Conservation (phyloP, 2,888 invertebrate genomes). For the Hyalella azteca region DNA sequence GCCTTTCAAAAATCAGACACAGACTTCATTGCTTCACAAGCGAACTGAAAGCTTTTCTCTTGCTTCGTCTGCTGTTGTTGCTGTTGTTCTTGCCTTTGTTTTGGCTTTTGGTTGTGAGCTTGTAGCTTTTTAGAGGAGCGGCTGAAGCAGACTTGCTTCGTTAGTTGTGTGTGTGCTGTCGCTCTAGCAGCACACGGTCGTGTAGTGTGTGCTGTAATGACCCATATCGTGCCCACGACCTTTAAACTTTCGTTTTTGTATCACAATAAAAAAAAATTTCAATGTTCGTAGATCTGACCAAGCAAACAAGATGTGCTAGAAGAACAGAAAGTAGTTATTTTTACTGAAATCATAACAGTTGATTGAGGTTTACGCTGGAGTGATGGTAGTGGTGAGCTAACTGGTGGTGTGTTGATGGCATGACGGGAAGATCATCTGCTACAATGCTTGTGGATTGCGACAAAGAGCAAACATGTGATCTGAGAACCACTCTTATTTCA, state of each 20-base stretch:
- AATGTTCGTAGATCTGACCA: too few species aligned
- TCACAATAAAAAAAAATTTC: too few species aligned
- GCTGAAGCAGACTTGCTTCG: constrained; percentile 10
- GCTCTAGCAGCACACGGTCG: constrained; percentile 22
- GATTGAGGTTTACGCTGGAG: constrained; percentile 13
- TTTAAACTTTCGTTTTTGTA: background rate
- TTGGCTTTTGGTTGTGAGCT: constrained; percentile 31
- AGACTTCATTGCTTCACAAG: constrained; percentile 23
- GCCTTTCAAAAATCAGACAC: background rate
- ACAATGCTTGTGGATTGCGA: constrained; percentile 5
- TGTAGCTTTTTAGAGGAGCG: background rate
- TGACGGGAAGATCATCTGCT: constrained; percentile 16
- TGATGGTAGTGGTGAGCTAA: constrained; percentile 14
- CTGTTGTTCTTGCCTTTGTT: constrained; percentile 33
- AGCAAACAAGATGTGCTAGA: too few species aligned
- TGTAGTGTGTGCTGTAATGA: background rate
- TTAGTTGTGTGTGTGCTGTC: constrained; percentile 32
- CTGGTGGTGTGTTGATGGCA: background rate
- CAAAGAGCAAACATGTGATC: constrained; percentile 9
- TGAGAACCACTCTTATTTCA: background rate
- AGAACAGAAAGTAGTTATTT: too few species aligned
- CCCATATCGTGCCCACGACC: background rate
- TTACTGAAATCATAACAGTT: background rate
- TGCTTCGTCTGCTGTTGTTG: constrained; percentile 17
- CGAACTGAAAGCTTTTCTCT: constrained; percentile 17